Evolutionary conservation across 2,113 vertebrate genomes (phyloP).

Genomic region (Heterotilapia buettikoferi): DNA sequence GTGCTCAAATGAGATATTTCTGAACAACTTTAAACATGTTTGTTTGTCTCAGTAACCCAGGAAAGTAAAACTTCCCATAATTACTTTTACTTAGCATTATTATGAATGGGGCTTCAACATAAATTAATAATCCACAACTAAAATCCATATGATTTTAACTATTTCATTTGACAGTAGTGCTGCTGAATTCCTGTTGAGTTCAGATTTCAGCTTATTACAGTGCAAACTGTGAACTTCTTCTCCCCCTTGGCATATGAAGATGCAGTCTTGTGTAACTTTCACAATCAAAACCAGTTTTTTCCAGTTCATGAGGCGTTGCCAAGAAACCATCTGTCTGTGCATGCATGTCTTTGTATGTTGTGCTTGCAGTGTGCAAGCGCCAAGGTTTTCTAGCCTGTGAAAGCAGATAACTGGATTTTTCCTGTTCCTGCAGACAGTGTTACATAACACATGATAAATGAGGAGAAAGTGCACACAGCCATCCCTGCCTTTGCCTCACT

Average conservation of each 20-base stretch:
- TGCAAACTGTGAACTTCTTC: not conserved
- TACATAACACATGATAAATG: conserved; percentile 36
- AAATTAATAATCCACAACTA: not conserved
- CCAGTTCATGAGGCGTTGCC: conserved; percentile 58
- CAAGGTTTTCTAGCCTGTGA: not conserved
- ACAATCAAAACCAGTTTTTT: conserved; percentile 62
- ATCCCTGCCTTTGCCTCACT: not conserved
- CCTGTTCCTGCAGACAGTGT: conserved; percentile 37
- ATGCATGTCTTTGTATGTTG: not conserved
- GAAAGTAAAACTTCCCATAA: not conserved
- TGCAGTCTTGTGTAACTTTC: conserved; percentile 60
- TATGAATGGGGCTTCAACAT: not conserved
- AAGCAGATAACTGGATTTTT: conserved; percentile 47
- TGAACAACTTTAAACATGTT: not conserved
- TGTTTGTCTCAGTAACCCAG: not conserved
- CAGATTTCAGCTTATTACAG: not conserved
- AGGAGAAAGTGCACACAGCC: not conserved
- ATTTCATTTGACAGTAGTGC: not conserved
- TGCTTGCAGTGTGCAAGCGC: not conserved
- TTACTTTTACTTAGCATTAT: not conserved
- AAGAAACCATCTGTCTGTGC: conserved; percentile 17
- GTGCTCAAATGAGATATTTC: not conserved
- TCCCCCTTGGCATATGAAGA: not conserved
- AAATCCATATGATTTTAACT: not conserved
- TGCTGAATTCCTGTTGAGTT: not conserved